These are phyloP conservation scores for Psettodes erumei DNA, from an alignment of 2,113 vertebrate species.

Conservation along the genomic window DNA sequence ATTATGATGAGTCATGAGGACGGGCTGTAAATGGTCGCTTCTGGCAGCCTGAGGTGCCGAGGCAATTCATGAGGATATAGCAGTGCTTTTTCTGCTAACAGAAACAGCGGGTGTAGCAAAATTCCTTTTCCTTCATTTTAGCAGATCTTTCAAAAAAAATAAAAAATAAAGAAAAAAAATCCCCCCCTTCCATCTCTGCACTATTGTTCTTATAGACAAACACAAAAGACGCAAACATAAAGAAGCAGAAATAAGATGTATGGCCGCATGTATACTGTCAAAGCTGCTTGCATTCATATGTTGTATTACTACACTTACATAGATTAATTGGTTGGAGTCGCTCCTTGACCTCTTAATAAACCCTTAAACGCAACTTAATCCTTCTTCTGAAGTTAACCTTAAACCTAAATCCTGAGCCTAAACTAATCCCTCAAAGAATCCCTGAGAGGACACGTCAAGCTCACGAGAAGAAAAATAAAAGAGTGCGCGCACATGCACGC, in stretches of 20 bases:
- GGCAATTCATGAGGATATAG: conserved; percentile 61
- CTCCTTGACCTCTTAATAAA: conserved; percentile 56
- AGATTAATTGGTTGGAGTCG: conserved; percentile 49
- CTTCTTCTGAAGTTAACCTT: conserved; percentile 55
- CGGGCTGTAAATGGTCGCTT: conserved; percentile 55
- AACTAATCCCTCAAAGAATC: conserved; percentile 55
- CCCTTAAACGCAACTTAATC: conserved; percentile 56
- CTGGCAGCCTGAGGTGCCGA: conserved; percentile 59
- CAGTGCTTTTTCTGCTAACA: conserved; percentile 34
- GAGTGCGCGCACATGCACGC: background rate
- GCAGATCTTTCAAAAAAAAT: conserved; percentile 15
- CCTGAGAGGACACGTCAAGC: conserved; percentile 36
- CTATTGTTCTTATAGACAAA: conserved; percentile 20
- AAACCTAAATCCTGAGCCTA: conserved; percentile 54
- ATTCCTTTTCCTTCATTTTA: conserved; percentile 50
- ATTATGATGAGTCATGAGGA: conserved; percentile 73
- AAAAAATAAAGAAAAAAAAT: too few species aligned
- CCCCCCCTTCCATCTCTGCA: background rate
- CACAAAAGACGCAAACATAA: background rate
- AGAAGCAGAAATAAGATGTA: background rate
- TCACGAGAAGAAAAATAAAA: conserved; percentile 30
- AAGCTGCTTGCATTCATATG: background rate
- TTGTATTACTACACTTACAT: background rate
- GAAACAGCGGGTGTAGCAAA: conserved; percentile 63
- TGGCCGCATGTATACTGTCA: background rate